phyloP scores from a whole-genome alignment of 2,797 vertebrate genomes.

The Sebastes wilsoni region DNA sequence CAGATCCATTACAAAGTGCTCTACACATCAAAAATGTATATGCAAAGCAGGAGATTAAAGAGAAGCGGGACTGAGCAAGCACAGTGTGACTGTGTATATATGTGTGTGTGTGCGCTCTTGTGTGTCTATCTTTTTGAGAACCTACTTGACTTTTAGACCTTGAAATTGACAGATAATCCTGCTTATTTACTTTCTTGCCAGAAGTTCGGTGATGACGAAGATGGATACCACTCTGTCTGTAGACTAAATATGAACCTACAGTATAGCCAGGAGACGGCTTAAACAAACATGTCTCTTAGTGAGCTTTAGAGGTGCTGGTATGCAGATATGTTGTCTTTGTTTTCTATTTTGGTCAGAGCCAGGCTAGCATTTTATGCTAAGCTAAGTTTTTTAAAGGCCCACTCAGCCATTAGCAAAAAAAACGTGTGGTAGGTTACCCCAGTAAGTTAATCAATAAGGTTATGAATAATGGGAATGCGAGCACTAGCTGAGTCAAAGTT shows the following conservation, averaged over 20 bases:
- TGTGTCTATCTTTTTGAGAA: background rate
- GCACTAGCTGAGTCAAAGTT: too few species aligned
- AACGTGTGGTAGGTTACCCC: too few species aligned
- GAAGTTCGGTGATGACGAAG: background rate
- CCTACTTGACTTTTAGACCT: background rate
- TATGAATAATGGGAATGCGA: too few species aligned
- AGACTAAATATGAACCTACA: background rate
- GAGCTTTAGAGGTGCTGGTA: too few species aligned
- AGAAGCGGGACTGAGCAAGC: background rate
- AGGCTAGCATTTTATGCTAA: too few species aligned
- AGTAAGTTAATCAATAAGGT: too few species aligned
- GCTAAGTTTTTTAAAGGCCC: too few species aligned
- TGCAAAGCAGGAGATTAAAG: conserved; percentile 4
- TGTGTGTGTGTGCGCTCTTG: background rate
- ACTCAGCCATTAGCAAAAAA: too few species aligned
- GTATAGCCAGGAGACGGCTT: background rate
- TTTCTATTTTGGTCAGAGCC: too few species aligned
- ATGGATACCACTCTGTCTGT: background rate
- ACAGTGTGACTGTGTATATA: background rate
- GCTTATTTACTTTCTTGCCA: background rate
- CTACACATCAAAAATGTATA: background rate
- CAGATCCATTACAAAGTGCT: background rate
- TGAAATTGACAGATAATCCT: background rate
- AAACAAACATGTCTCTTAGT: too few species aligned
- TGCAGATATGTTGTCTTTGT: too few species aligned